phyloP scores from a whole-genome alignment of 2,797 vertebrate species.

The Falco berigora region DNA sequence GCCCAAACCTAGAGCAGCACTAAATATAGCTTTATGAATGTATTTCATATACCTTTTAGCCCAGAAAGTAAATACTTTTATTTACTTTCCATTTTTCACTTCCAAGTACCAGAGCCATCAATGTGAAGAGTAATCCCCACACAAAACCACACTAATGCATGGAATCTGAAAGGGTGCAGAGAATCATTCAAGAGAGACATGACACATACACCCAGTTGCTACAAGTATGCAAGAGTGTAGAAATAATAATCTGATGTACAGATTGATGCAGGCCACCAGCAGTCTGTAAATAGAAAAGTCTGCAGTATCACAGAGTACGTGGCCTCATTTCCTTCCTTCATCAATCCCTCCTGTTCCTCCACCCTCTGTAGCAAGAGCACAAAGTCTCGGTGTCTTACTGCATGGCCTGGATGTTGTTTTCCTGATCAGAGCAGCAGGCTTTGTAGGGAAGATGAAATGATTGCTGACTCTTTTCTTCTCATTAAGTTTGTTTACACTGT shows the following conservation, averaged over 20 bases:
- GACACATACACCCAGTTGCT: neutral
- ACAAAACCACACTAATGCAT: neutral
- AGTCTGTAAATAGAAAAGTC: neutral
- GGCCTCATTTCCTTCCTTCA: neutral
- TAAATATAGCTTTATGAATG: neutral
- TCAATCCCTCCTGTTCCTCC: neutral
- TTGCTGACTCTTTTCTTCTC: constrained; percentile 37
- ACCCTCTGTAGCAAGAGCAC: neutral
- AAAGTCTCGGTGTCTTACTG: neutral
- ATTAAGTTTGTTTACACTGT: constrained; percentile 24
- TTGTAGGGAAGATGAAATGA: constrained; percentile 39
- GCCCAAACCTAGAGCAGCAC: neutral
- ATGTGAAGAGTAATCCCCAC: neutral
- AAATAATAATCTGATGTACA: neutral
- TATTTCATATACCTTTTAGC: neutral
- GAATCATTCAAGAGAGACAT: neutral
- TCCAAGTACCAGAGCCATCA: neutral
- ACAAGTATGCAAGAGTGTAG: neutral
- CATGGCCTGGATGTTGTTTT: neutral
- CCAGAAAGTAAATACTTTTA: neutral
- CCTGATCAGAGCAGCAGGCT: neutral
- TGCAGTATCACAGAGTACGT: neutral
- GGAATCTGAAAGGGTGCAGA: neutral
- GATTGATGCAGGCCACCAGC: neutral
- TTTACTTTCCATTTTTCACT: neutral